A percentile compares a stretch with the other conserved stretches of the same genome.
Conservation (phyloP, 2,113 vertebrate species). For the Eonycteris spelaea region DNA sequence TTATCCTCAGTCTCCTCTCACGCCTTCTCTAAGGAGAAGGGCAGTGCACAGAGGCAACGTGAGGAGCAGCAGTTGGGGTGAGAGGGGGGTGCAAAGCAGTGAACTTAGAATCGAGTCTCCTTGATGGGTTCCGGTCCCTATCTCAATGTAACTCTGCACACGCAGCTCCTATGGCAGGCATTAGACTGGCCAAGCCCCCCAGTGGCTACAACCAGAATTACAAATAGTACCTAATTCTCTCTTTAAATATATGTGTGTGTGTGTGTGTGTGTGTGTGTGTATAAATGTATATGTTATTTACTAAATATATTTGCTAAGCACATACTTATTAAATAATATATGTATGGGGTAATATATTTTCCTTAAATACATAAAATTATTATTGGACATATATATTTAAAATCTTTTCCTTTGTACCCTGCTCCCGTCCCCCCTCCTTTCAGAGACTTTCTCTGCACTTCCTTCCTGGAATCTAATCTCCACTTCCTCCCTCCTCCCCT, state of each 20-base stretch:
- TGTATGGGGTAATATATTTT: not conserved
- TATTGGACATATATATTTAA: not conserved
- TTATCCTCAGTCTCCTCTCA: not conserved
- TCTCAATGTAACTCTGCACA: not conserved
- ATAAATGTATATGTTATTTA: not conserved
- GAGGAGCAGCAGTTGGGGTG: not conserved
- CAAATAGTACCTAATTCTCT: not conserved
- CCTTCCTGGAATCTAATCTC: not conserved
- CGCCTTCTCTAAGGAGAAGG: not conserved
- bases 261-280: no score
- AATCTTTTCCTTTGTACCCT: not conserved
- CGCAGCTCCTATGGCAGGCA: fast-evolving
- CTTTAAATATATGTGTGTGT: no score
- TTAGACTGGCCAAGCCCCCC: not conserved
- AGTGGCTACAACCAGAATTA: not conserved
- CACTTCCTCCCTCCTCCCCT: not conserved
- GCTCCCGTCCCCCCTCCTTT: not conserved
- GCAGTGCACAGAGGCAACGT: no score
- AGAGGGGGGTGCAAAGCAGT: not conserved
- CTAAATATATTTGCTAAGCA: not conserved
- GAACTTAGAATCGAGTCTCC: not conserved
- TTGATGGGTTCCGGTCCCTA: not conserved
- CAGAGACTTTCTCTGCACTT: not conserved
- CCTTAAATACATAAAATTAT: not conserved
- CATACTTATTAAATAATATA: not conserved